A percentile compares a stretch with the other conserved stretches of the same genome.
Conservation (phyloP, 2,797 vertebrate genomes). For the Enteromius treurensis region DNA sequence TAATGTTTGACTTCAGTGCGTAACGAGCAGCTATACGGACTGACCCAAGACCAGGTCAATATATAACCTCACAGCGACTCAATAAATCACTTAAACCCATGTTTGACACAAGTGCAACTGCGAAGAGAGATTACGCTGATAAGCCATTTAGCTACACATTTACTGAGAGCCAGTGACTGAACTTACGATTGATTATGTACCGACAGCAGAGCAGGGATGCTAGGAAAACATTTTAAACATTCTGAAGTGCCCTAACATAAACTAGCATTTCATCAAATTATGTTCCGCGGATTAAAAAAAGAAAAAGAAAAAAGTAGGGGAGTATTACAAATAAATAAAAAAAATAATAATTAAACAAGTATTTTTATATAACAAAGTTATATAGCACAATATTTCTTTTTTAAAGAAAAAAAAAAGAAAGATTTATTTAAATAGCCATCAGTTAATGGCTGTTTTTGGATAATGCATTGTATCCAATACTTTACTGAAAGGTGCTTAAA, state of each 20-base stretch:
- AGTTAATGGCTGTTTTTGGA: neutral
- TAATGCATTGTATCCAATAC: neutral
- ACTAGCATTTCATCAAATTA: neutral
- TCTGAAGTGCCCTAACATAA: conserved; percentile 2
- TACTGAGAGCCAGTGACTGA: conserved; percentile 40
- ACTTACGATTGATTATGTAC: conserved; percentile 52
- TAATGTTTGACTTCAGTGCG: conserved; percentile 42
- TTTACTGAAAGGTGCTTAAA: neutral
- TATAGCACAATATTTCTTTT: neutral
- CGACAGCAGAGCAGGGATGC: conserved; percentile 30
- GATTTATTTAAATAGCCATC: neutral
- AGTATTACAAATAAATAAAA: neutral
- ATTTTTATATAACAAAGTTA: neutral
- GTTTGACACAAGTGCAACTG: conserved; percentile 51
- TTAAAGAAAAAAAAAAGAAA: neutral
- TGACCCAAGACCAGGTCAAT: conserved; percentile 44
- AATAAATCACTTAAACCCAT: conserved; percentile 60
- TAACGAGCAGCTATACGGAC: conserved; percentile 38
- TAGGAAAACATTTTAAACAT: conserved; percentile 25
- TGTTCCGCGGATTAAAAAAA: neutral
- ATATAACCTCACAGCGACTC: conserved; percentile 53
- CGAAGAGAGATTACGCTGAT: conserved; percentile 55
- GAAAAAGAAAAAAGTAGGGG: neutral
- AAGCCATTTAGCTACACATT: conserved; percentile 58
- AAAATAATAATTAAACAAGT: too few relatives aligned